These are phyloP conservation scores for Istiophorus platypterus DNA, from an alignment of 2,113 vertebrate species.

Conservation along the genomic window DNA sequence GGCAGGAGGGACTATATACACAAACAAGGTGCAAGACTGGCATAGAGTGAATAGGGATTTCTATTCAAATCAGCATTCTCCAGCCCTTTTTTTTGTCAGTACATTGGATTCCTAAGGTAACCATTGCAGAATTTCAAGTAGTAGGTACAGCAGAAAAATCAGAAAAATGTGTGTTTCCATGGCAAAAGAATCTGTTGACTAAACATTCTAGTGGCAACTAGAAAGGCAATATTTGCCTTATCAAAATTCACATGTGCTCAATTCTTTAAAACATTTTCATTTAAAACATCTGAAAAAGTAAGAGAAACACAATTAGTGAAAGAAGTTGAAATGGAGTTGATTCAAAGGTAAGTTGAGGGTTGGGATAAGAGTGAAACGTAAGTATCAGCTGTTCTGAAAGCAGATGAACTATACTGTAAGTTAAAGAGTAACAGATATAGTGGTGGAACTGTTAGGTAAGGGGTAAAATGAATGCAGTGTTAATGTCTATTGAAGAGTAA, in stretches of 20 bases:
- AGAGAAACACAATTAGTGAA: not conserved
- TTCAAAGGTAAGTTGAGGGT: too few species aligned
- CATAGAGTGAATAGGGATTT: slow-evolving; percentile 18
- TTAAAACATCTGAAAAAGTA: not conserved
- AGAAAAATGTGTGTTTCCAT: too few species aligned
- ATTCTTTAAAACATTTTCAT: too few species aligned
- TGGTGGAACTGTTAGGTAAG: not conserved
- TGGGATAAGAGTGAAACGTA: too few species aligned
- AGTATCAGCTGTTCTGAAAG: too few species aligned
- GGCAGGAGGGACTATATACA: slow-evolving; percentile 55
- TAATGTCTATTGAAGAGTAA: not conserved
- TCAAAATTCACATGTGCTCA: too few species aligned
- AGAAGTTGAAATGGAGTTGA: too few species aligned
- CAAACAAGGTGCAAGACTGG: not conserved
- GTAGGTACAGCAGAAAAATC: too few species aligned
- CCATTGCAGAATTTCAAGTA: slow-evolving; percentile 1
- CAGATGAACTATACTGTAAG: not conserved
- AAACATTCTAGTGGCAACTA: too few species aligned
- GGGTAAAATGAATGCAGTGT: too few species aligned
- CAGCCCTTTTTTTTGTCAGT: not conserved
- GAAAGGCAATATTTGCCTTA: too few species aligned
- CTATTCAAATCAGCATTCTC: slow-evolving; percentile 25
- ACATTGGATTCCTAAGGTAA: not conserved
- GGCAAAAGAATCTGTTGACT: too few species aligned
- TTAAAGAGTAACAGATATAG: not conserved